A percentile compares a stretch with the other conserved stretches of the same genome.
Conservation (phyloP, 2,888 invertebrate species). For the Synanthedon myopaeformis region DNA sequence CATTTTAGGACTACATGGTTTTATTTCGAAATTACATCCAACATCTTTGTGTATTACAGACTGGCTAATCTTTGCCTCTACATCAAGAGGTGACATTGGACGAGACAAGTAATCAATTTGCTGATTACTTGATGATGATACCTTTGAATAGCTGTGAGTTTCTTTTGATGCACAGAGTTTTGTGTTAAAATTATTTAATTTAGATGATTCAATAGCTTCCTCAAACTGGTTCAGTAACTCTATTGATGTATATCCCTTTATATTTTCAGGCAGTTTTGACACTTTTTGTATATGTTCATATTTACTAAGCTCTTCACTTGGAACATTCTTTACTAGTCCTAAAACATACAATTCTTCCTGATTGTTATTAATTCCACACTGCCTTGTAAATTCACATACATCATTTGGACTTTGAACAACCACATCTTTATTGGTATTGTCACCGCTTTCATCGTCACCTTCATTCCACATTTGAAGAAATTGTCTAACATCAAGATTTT, state of each 20-base stretch:
- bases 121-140: slow-evolving; percentile 14
- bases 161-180: slow-evolving; percentile 23
- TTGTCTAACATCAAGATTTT: slow-evolving; percentile 54
- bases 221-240: slow-evolving; percentile 61
- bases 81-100: slow-evolving; percentile 58
- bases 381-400: slow-evolving; percentile 16
- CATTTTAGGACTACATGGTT: slow-evolving; percentile 65
- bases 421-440: slow-evolving; percentile 30
- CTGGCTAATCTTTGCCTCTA: slow-evolving; percentile 66
- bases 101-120: slow-evolving; percentile 26
- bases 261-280: slow-evolving; percentile 63
- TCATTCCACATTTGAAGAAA: slow-evolving; percentile 68
- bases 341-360: slow-evolving; percentile 62
- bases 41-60: slow-evolving; percentile 68
- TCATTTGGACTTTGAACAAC: slow-evolving; percentile 19
- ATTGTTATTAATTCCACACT: slow-evolving; percentile 27
- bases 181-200: slow-evolving; percentile 24
- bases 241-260: slow-evolving; percentile 60
- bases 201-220: slow-evolving; percentile 55
- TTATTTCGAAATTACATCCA: slow-evolving; percentile 67
- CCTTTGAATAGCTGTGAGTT: slow-evolving; percentile 20
- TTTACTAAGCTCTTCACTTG: slow-evolving; percentile 58
- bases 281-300: slow-evolving; percentile 67
- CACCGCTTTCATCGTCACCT: slow-evolving; percentile 53
- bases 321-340: slow-evolving; percentile 50